Percentiles rank a stretch among this genome's conserved stretches.
Conservation (phyloP, 2,888 invertebrate species). For the Pediacus dermestoides region DNA sequence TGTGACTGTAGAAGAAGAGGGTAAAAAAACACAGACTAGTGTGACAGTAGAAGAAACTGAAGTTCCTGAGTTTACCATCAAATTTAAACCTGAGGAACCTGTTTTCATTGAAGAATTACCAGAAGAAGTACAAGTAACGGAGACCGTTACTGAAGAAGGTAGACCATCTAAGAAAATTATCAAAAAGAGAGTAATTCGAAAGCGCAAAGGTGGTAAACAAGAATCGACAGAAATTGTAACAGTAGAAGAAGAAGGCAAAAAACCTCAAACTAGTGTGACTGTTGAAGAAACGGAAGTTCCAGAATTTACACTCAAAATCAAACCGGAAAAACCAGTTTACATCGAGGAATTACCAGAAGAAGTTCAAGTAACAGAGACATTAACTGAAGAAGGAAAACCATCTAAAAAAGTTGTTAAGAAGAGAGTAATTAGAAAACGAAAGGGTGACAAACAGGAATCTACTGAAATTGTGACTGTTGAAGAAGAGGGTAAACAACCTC, state of each 20-base stretch:
- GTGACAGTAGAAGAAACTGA: conserved; percentile 34
- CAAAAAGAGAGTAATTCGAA: conserved; percentile 47
- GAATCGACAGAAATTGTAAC: conserved; percentile 34
- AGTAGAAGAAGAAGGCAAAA: conserved; percentile 39
- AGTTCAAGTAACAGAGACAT: conserved; percentile 30
- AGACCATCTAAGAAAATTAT: conserved; percentile 35
- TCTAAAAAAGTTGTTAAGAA: conserved; percentile 34
- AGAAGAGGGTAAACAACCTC: conserved; percentile 45
- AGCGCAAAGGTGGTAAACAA: conserved; percentile 38
- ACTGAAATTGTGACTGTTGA: conserved; percentile 50
- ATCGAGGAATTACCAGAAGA: conserved; percentile 33
- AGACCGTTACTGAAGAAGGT: conserved; percentile 29
- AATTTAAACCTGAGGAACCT: too few relatives aligned
- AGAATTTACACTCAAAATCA: too few relatives aligned
- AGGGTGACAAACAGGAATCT: conserved; percentile 38
- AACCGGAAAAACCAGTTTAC: conserved; percentile 7
- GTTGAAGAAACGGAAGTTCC: conserved; percentile 27
- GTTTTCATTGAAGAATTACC: conserved; percentile 46
- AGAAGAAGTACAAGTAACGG: conserved; percentile 42
- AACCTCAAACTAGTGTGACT: conserved; percentile 26
- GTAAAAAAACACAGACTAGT: conserved; percentile 44
- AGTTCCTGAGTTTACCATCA: conserved; percentile 29
- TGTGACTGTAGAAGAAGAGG: conserved; percentile 41
- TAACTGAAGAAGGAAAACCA: conserved; percentile 26
- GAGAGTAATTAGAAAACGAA: conserved; percentile 48